Evolutionary conservation across 2,113 vertebrate species (phyloP), one percentile per base, ranked within the genome.

Genomic region (Osmerus mordax): DNA sequence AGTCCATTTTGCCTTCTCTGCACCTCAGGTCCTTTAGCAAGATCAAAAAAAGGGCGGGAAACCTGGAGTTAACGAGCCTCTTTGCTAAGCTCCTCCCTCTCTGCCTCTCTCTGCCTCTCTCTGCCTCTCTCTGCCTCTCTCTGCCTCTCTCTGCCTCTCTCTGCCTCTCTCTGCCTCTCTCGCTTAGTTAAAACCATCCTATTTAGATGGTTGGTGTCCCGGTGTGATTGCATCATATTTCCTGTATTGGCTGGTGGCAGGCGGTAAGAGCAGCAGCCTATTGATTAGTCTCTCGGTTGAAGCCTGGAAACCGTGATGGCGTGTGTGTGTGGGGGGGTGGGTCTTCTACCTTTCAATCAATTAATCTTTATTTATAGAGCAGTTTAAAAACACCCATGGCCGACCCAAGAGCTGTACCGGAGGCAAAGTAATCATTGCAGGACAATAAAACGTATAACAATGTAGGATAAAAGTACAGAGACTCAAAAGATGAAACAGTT

Each of bases 161-260:
- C 21, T 21, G 21, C 1, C 21, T 21, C 21, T 21, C 21, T 21
- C 21, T 21, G 21, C 1, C 21, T 21, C 21, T 52, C 62, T 69
- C 77, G 73, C 76, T 86, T 79, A 77, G 67, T 70, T 79, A 79
- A 85, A 86, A 79, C 78, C 78, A 25, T n/a, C 74, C 71, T 66
- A 76, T 82, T 84, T 78, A 83, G 76, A 74, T 73, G 70, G 76
- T 77, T 84, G 83, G 82, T 86, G 84, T 75, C 64, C 73, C 71
- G 67, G 55, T 82, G 81, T 83, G 82, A 84, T 89, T 87, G 82
- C 73, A 85, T 83, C 59, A 63, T 79, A 81, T 79, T 85, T 84
- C 82, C 90, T 81, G 71, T 81, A 85, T 85, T 53, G 79, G 83
- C 76, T 25, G 67, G 65, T 67, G 69, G 78, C 75, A 21, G 21